These are phyloP conservation scores for Geopemphigus sp. DNA, from an alignment of 1,140 invertebrate genomes.

Conservation along the genomic window DNA sequence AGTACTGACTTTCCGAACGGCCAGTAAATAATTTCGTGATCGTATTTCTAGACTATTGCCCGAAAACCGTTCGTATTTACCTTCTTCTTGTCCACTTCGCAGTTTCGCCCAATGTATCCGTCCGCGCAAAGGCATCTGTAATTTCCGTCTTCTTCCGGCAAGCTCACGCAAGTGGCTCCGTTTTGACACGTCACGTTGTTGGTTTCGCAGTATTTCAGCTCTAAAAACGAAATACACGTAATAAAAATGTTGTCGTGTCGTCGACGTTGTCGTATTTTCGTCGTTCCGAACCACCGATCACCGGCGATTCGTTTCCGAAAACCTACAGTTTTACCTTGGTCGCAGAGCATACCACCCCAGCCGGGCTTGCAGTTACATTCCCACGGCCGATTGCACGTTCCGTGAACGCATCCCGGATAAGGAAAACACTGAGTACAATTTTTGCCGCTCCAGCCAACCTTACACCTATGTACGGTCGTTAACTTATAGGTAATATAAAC, in stretches of 20 bases:
- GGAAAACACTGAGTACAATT: conserved; percentile 78
- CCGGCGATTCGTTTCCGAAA: too few species aligned
- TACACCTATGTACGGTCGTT: conserved; percentile 64
- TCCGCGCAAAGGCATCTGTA: conserved; percentile 65
- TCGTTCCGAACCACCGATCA: too few species aligned
- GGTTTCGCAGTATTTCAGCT: conserved; percentile 73
- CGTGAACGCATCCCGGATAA: conserved; percentile 83
- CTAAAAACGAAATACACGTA: conserved; percentile 58
- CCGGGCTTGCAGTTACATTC: conserved; percentile 81
- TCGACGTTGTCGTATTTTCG: too few species aligned
- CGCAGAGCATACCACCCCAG: conserved; percentile 85
- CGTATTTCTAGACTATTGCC: too few species aligned
- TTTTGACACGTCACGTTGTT: conserved; percentile 70
- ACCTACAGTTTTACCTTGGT: conserved; percentile 77
- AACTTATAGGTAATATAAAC: neutral
- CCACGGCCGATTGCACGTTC: conserved; percentile 80
- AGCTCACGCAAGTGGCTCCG: conserved; percentile 74
- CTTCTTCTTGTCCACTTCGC: conserved; percentile 55
- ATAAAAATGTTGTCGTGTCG: too few species aligned
- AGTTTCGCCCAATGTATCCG: conserved; percentile 62
- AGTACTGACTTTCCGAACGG: too few species aligned
- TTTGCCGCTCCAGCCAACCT: conserved; percentile 80
- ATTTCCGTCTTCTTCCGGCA: conserved; percentile 70
- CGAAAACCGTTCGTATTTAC: conserved; percentile 49
- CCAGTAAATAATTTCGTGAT: too few species aligned